Percentiles rank a stretch among this genome's conserved stretches.
Evolutionary conservation across 2,797 vertebrate species (phyloP).

Genomic region (Tenualosa thibaudeaui): DNA sequence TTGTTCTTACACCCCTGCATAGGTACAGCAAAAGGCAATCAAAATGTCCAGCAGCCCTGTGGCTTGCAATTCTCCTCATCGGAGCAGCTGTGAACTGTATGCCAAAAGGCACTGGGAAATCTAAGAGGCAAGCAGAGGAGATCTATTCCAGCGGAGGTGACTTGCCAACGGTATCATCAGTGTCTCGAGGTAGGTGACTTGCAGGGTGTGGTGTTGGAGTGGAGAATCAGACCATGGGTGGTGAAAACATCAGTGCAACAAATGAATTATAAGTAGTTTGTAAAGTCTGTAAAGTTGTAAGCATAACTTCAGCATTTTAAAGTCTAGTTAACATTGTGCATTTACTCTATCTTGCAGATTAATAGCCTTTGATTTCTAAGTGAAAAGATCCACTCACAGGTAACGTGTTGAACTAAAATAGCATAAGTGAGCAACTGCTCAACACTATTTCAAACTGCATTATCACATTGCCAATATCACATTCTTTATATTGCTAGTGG

Average conservation of each 20-base stretch:
- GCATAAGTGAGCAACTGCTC: no score
- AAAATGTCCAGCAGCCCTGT: constrained; percentile 77
- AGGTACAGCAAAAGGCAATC: background rate
- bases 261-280: background rate
- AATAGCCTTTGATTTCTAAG: no score
- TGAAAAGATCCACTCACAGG: no score
- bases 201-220: background rate
- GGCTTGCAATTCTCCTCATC: constrained; percentile 77
- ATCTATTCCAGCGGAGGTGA: background rate
- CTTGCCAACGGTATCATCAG: constrained; percentile 61
- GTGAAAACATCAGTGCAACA: background rate
- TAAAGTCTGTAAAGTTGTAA: no score
- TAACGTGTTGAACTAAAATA: no score
- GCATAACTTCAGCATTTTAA: no score
- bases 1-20: background rate
- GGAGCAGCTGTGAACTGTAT: constrained; percentile 69
- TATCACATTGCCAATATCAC: no score
- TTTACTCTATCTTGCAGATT: no score
- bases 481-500: no score
- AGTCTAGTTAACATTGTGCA: no score
- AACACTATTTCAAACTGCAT: no score
- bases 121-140: constrained; percentile 77
- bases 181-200: constrained; percentile 67
- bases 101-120: constrained; percentile 67
- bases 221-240: background rate